A percentile compares a stretch with the other conserved stretches of the same genome.
These are phyloP conservation scores for Drosophila willistoni DNA, from an alignment of 1,140 invertebrate species.

Conservation along the genomic window DNA sequence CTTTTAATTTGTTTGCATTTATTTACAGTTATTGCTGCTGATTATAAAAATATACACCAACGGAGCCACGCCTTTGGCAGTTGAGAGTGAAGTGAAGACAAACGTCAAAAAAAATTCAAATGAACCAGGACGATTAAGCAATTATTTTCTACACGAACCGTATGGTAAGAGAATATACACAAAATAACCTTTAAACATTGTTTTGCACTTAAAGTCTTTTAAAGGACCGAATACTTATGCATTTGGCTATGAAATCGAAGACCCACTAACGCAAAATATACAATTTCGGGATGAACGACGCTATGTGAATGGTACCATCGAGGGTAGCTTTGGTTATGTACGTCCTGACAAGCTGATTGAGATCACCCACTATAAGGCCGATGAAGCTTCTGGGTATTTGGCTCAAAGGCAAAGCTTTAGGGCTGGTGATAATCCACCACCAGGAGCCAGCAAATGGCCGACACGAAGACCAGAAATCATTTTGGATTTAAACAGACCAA, in stretches of 20 bases:
- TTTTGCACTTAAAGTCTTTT: not conserved
- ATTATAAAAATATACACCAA: conserved; percentile 70
- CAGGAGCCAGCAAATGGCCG: conserved; percentile 54
- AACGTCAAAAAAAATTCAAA: conserved; percentile 20
- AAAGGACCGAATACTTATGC: conserved; percentile 86
- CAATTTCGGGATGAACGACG: conserved; percentile 88
- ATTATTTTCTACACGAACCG: conserved; percentile 70
- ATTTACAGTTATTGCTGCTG: conserved; percentile 40
- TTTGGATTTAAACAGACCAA: conserved; percentile 5
- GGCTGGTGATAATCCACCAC: conserved; percentile 36
- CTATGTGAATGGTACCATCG: conserved; percentile 87
- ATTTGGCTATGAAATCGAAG: conserved; percentile 88
- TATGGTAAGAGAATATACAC: conserved; percentile 56
- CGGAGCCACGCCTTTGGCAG: conserved; percentile 32
- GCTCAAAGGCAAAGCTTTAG: conserved; percentile 59
- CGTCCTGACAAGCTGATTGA: conserved; percentile 86
- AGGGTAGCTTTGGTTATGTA: conserved; percentile 88
- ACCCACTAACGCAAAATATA: conserved; percentile 85
- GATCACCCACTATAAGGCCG: conserved; percentile 86
- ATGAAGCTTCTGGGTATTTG: conserved; percentile 85
- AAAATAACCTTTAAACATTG: not conserved
- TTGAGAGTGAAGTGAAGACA: conserved; percentile 39
- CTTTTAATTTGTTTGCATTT: not conserved
- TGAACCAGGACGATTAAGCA: conserved; percentile 44
- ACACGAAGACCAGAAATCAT: conserved; percentile 58